Conservation (phyloP, 2,888 invertebrate species). For the Phaedon cochleariae region DNA sequence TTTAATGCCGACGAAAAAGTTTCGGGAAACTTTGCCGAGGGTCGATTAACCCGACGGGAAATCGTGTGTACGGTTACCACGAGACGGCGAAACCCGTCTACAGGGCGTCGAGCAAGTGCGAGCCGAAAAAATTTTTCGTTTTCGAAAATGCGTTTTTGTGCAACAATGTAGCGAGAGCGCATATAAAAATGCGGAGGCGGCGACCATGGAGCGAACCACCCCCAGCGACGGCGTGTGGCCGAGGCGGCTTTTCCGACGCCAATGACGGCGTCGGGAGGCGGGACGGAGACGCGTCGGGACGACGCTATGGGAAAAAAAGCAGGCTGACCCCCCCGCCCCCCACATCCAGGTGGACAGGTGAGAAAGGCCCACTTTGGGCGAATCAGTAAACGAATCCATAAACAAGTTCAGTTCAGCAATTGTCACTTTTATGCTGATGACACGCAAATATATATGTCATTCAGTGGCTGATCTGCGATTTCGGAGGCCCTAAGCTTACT, state of each 20-base stretch:
- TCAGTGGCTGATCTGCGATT: too few species aligned
- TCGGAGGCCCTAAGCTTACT: too few species aligned
- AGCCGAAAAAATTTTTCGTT: slow-evolving; percentile 7
- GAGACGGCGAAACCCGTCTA: slow-evolving; percentile 25
- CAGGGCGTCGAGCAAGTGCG: slow-evolving; percentile 23
- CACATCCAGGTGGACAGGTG: too few species aligned
- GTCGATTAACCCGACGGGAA: slow-evolving; percentile 62
- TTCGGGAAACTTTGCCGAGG: slow-evolving; percentile 61
- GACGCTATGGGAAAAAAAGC: slow-evolving; percentile 52
- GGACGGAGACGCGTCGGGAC: slow-evolving; percentile 59
- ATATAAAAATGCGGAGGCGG: slow-evolving; percentile 55
- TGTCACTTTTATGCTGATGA: too few species aligned
- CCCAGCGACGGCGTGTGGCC: slow-evolving; percentile 49
- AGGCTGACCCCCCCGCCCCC: slow-evolving; percentile 48
- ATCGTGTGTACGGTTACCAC: slow-evolving; percentile 53
- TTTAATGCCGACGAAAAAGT: slow-evolving; percentile 62
- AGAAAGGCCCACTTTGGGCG: slow-evolving; percentile 33
- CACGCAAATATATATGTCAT: too few species aligned
- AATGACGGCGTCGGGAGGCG: slow-evolving; percentile 57
- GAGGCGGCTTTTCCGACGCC: slow-evolving; percentile 60
- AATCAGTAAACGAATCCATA: too few species aligned
- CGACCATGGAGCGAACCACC: slow-evolving; percentile 50
- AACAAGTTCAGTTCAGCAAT: too few species aligned
- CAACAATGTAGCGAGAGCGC: slow-evolving; percentile 27
- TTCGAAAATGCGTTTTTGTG: slow-evolving; percentile 15